These are phyloP conservation scores for Hyperoplus immaculatus DNA, from an alignment of 2,797 vertebrate genomes.

Conservation along the genomic window DNA sequence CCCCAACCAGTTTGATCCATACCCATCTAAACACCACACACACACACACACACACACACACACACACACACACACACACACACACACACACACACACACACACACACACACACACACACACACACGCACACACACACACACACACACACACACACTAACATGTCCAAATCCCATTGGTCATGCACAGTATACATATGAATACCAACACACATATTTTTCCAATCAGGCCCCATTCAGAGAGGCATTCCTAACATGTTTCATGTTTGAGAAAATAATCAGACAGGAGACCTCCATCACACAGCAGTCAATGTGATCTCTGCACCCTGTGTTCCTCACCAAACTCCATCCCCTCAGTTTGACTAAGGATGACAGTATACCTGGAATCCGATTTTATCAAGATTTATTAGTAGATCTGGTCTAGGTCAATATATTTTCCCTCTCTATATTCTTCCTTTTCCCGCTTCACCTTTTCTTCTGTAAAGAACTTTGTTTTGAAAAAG, in stretches of 20 bases:
- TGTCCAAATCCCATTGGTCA: not conserved
- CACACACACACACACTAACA: not conserved
- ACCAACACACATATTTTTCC: slow-evolving; percentile 1
- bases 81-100: slow-evolving; percentile 20
- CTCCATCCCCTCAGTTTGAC: not conserved
- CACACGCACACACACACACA: not conserved
- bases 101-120: slow-evolving; percentile 18
- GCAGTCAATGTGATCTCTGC: not conserved
- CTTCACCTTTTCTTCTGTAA: not conserved
- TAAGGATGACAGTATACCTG: not conserved
- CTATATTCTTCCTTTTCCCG: not conserved
- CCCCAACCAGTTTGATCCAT: slow-evolving; percentile 22
- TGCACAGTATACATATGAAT: not conserved
- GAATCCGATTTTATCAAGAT: not conserved
- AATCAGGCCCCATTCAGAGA: slow-evolving; percentile 31
- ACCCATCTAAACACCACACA: slow-evolving; percentile 12
- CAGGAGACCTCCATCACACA: slow-evolving; percentile 42
- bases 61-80: not conserved
- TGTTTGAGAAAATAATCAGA: slow-evolving; percentile 69
- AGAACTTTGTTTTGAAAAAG: not conserved
- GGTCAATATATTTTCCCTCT: too few species aligned
- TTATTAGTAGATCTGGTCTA: not conserved
- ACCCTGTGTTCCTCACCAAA: not conserved
- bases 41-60: slow-evolving; percentile 12
- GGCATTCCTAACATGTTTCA: slow-evolving; percentile 69